Percentiles rank a stretch among this genome's conserved stretches.
These are phyloP conservation scores for Ectropis grisescens DNA, from an alignment of 1,140 invertebrate species.

Conservation along the genomic window DNA sequence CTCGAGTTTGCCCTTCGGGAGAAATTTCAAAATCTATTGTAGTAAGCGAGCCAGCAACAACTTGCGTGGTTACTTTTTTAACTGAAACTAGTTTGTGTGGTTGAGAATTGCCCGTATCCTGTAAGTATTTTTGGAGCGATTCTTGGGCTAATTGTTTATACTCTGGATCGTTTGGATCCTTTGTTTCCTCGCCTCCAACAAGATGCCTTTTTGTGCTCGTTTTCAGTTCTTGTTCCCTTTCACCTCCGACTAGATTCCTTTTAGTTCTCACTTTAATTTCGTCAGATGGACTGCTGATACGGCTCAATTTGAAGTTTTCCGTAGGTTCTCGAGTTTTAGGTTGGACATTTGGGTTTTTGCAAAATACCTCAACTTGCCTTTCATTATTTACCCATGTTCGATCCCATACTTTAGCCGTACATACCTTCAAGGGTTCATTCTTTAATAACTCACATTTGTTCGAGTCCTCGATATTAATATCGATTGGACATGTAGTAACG, in stretches of 20 bases:
- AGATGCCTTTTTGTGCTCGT: slow-evolving; percentile 16
- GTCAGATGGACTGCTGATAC: too few species aligned
- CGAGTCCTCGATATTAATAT: slow-evolving; percentile 17
- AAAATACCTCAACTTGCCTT: slow-evolving; percentile 54
- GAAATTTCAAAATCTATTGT: too few species aligned
- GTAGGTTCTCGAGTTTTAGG: too few species aligned
- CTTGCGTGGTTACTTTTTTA: too few species aligned
- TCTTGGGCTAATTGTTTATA: slow-evolving; percentile 23
- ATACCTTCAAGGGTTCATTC: slow-evolving; percentile 42
- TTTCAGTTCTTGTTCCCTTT: slow-evolving; percentile 1
- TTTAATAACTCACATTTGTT: slow-evolving; percentile 26
- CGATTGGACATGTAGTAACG: slow-evolving; percentile 56
- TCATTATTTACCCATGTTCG: slow-evolving; percentile 72
- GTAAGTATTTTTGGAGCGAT: slow-evolving; percentile 26
- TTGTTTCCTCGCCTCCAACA: slow-evolving; percentile 6
- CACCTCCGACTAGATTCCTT: slow-evolving; percentile 10
- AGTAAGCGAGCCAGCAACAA: too few species aligned
- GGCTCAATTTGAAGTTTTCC: too few species aligned
- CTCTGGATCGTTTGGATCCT: slow-evolving; percentile 14
- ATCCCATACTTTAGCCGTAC: slow-evolving; percentile 72
- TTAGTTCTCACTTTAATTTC: too few species aligned
- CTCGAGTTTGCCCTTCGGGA: too few species aligned
- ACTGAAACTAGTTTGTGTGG: too few species aligned
- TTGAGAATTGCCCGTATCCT: too few species aligned
- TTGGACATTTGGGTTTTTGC: too few species aligned